phyloP scores from a whole-genome alignment of 2,888 invertebrate species.

The Lobophora halterata region DNA sequence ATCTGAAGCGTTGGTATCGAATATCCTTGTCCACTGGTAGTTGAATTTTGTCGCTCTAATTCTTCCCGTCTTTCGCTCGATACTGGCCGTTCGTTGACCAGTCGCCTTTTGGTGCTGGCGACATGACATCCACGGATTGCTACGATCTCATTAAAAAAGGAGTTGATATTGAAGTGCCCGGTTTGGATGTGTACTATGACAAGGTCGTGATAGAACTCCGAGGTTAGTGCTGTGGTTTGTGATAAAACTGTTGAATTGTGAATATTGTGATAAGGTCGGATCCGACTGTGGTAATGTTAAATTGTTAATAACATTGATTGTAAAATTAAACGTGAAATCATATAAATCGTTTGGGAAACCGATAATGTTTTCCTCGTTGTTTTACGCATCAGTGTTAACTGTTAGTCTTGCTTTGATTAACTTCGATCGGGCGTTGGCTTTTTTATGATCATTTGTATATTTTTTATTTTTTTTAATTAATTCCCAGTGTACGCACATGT shows the following conservation, averaged over 20 bases:
- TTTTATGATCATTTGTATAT: no score
- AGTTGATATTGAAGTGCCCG: conserved; percentile 75
- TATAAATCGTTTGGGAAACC: no score
- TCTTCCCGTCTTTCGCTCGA: conserved; percentile 64
- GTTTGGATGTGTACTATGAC: conserved; percentile 80
- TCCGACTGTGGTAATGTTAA: background rate
- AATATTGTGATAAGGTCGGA: background rate
- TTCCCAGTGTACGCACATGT: conserved; percentile 33
- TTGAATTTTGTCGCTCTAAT: conserved; percentile 78
- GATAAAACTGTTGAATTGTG: conserved; percentile 22
- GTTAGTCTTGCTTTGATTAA: no score
- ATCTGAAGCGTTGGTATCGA: conserved; percentile 72
- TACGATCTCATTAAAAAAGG: conserved; percentile 76
- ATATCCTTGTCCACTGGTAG: conserved; percentile 70
- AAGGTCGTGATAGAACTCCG: conserved; percentile 80
- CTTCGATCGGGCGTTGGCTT: no score
- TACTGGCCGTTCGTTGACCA: conserved; percentile 38
- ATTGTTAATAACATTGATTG: no score
- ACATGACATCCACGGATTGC: conserved; percentile 76
- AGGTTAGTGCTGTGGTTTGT: conserved; percentile 66
- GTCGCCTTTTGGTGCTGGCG: conserved; percentile 55
- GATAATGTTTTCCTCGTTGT: no score
- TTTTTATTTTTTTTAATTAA: no score
- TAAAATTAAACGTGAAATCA: no score
- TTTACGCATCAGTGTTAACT: no score